A percentile compares a stretch with the other conserved stretches of the same genome.
Evolutionary conservation across 1,140 invertebrate genomes (phyloP).

Genomic region (Zaprionus ornatus): DNA sequence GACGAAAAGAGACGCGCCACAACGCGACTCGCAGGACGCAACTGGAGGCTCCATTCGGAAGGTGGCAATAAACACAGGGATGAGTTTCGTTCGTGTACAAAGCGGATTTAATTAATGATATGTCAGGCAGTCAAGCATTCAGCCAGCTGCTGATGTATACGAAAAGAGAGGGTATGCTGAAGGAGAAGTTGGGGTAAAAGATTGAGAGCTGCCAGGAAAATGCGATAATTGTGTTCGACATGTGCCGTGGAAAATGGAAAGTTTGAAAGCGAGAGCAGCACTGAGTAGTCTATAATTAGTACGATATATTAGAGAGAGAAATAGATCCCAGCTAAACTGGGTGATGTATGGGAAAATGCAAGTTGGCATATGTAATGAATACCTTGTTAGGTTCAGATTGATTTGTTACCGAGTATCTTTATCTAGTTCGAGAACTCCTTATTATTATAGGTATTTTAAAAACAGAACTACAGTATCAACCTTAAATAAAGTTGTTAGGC

Average conservation of each 20-base stretch:
- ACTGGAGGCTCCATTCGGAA: constrained; percentile 10
- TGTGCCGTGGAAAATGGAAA: constrained; percentile 5
- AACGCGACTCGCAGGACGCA: not conserved
- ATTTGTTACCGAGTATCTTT: not conserved
- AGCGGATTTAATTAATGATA: constrained; percentile 74
- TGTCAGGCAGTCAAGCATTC: constrained; percentile 10
- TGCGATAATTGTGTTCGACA: constrained; percentile 8
- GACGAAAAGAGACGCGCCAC: not conserved
- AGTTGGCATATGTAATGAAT: not conserved
- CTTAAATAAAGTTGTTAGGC: not conserved
- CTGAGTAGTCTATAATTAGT: not conserved
- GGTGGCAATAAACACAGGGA: constrained; percentile 13
- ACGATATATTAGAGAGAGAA: not conserved
- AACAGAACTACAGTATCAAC: no score
- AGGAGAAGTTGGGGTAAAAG: not conserved
- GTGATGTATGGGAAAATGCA: not conserved
- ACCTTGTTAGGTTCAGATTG: not conserved
- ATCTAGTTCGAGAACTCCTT: not conserved
- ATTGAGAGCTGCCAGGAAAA: constrained; percentile 1
- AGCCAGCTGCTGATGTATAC: constrained; percentile 48
- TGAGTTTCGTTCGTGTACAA: not conserved
- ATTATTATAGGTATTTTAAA: not conserved
- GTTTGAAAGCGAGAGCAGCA: not conserved
- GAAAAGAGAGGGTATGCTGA: not conserved
- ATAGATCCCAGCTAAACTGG: not conserved